phyloP scores from a whole-genome alignment of 2,113 vertebrate species.

The Scomber colias region DNA sequence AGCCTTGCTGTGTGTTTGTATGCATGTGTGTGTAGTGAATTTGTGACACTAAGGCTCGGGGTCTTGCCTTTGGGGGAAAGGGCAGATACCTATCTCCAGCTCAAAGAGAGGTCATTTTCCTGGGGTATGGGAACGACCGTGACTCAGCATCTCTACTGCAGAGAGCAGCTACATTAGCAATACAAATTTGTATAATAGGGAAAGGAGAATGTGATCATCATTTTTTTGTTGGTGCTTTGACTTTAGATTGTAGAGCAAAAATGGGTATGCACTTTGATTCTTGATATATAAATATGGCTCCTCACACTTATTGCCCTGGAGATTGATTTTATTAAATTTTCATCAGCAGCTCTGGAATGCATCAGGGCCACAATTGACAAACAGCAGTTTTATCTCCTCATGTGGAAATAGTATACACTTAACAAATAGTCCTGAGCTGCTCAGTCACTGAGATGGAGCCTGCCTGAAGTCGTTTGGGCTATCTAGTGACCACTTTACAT shows the following conservation, averaged over 20 bases:
- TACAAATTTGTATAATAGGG: constrained; percentile 32
- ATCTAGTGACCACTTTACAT: constrained; percentile 22
- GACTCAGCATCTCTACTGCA: constrained; percentile 65
- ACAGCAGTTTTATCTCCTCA: constrained; percentile 16
- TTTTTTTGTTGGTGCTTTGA: constrained; percentile 1
- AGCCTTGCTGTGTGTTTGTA: constrained; percentile 38
- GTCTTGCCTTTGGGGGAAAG: constrained; percentile 52
- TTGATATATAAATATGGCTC: constrained; percentile 24
- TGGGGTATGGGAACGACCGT: constrained; percentile 76
- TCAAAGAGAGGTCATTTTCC: constrained; percentile 69
- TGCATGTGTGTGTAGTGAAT: constrained; percentile 41
- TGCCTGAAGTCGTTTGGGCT: constrained; percentile 25
- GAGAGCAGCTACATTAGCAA: constrained; percentile 55
- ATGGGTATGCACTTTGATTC: constrained; percentile 41
- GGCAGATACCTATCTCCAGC: constrained; percentile 79
- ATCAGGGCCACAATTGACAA: constrained; percentile 5
- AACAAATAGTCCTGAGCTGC: constrained; percentile 31
- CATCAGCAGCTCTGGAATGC: constrained; percentile 11
- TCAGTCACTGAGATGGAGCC: constrained; percentile 12
- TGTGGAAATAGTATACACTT: constrained; percentile 34
- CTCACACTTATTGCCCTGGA: constrained; percentile 30
- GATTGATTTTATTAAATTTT: constrained; percentile 48
- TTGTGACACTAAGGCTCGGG: constrained; percentile 30
- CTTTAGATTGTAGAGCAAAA: background rate
- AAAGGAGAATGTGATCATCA: constrained; percentile 11